Evolutionary conservation across 2,797 vertebrate genomes (phyloP).

Genomic region (Bradypus variegatus): DNA sequence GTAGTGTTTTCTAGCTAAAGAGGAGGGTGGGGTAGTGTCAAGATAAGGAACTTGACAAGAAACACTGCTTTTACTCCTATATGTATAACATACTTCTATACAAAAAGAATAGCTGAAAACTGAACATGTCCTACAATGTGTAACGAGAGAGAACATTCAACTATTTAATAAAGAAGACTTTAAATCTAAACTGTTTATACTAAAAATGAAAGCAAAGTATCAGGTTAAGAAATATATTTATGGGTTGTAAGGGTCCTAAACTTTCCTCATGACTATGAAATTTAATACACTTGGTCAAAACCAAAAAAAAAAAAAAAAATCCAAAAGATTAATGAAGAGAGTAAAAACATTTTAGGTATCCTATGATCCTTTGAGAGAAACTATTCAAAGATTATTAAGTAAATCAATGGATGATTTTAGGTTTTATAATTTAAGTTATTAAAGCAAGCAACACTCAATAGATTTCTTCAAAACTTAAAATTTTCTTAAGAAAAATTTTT

Average conservation of each 20-base stretch:
- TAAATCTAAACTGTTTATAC: conserved; percentile 10
- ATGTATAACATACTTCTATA: neutral
- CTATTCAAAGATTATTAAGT: conserved; percentile 15
- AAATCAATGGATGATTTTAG: conserved; percentile 13
- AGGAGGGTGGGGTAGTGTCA: neutral
- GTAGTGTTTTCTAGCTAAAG: neutral
- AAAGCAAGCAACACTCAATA: conserved; percentile 24
- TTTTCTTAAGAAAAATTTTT: neutral
- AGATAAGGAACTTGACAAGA: conserved; percentile 3
- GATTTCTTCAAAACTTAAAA: conserved; percentile 39
- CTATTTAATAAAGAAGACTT: neutral
- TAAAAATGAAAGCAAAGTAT: conserved; percentile 37
- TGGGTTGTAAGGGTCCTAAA: neutral
- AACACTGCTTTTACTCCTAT: neutral
- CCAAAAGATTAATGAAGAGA: conserved; percentile 15
- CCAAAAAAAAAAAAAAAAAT: conserved; percentile 15
- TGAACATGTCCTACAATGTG: neutral
- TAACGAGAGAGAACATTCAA: neutral
- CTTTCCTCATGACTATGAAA: conserved; percentile 27
- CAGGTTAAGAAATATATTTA: neutral
- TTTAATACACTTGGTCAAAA: neutral
- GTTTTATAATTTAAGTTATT: conserved; percentile 14
- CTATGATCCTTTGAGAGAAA: conserved; percentile 10
- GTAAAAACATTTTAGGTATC: conserved; percentile 30
- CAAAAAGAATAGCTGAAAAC: neutral